These are phyloP conservation scores for Lucilia sericata DNA, from an alignment of 1,140 invertebrate genomes.

Conservation along the genomic window DNA sequence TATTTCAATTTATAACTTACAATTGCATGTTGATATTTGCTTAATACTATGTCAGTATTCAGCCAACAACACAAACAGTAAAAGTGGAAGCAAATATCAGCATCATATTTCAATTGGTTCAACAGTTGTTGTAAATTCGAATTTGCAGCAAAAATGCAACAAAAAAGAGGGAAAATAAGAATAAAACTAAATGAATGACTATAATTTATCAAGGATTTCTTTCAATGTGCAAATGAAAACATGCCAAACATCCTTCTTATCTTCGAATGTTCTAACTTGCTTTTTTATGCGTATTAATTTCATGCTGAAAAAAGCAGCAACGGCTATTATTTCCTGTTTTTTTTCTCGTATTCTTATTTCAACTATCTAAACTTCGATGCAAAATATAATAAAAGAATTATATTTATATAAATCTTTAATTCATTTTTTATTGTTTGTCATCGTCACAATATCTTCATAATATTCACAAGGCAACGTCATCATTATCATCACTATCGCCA, in stretches of 20 bases:
- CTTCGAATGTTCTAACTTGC: background rate
- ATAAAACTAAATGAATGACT: background rate
- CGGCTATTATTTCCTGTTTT: constrained; percentile 21
- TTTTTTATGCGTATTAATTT: constrained; percentile 36
- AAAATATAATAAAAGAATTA: background rate
- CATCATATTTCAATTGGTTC: constrained; percentile 16
- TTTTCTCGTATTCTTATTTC: background rate
- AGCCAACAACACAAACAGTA: background rate
- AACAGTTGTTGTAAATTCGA: background rate
- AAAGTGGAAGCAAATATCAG: constrained; percentile 4
- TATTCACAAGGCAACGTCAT: background rate
- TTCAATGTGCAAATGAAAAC: constrained; percentile 19
- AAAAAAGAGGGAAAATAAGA: background rate
- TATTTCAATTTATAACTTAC: background rate
- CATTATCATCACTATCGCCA: background rate
- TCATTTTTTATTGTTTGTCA: constrained; percentile 10
- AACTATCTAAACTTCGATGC: background rate
- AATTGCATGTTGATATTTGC: background rate
- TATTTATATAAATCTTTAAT: constrained; percentile 9
- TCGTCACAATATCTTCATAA: background rate
- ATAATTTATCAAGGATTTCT: constrained; percentile 36
- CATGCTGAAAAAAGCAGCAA: background rate
- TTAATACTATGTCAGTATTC: background rate
- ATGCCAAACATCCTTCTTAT: constrained; percentile 38
- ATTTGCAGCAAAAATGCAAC: background rate